phyloP scores from a whole-genome alignment of 2,113 vertebrate species.

The Hippocampus guttulatus region DNA sequence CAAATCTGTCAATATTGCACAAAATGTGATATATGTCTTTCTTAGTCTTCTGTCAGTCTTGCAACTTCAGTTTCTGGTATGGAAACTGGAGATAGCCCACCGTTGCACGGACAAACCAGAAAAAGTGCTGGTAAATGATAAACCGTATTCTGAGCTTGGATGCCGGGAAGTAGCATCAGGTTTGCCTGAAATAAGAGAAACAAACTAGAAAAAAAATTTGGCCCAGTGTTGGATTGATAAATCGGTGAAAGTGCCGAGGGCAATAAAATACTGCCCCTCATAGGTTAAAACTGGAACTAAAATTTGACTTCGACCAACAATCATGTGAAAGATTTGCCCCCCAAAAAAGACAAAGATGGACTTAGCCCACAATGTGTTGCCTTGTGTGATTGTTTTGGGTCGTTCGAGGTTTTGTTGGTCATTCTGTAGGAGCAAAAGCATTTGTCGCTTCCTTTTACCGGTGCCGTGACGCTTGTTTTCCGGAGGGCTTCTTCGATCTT shows the following conservation, averaged over 20 bases:
- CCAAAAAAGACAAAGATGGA: too few species aligned
- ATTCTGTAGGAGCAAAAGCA: too few species aligned
- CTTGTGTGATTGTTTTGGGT: constrained; percentile 26
- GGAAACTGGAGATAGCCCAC: neutral
- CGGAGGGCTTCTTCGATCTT: constrained; percentile 60
- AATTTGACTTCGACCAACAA: too few species aligned
- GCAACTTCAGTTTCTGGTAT: neutral
- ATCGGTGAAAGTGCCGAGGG: neutral
- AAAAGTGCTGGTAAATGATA: too few species aligned
- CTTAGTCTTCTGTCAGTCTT: neutral
- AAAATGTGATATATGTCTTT: neutral
- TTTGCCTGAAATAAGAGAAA: too few species aligned
- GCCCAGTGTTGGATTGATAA: neutral
- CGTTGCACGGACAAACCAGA: neutral
- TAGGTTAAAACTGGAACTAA: neutral
- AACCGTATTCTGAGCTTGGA: too few species aligned
- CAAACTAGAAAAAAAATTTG: neutral
- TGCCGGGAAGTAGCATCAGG: too few species aligned
- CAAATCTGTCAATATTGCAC: neutral
- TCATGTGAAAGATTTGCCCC: too few species aligned
- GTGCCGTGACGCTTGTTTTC: constrained; percentile 50
- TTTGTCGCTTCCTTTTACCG: constrained; percentile 1
- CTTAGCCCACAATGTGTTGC: too few species aligned
- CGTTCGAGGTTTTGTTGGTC: too few species aligned
- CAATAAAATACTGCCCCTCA: neutral